A percentile compares a stretch with the other conserved stretches of the same genome.
These are phyloP conservation scores for Scortum barcoo DNA, from an alignment of 2,113 vertebrate species.

Conservation along the genomic window DNA sequence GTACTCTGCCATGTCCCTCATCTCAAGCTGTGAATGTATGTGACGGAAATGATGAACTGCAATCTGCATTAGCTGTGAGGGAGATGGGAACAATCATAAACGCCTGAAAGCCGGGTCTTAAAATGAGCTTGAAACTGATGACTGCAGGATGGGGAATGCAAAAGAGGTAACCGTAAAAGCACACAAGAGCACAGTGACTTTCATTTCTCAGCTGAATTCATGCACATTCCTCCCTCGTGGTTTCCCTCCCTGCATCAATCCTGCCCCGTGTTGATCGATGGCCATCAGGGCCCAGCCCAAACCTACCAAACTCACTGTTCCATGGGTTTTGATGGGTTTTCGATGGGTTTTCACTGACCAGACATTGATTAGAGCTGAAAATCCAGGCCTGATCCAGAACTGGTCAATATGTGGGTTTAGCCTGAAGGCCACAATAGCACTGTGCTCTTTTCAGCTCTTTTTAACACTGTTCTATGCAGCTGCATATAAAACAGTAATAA, in stretches of 20 bases:
- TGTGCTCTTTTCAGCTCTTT: slow-evolving; percentile 24
- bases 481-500: background rate
- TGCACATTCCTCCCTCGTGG: slow-evolving; percentile 2
- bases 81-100: slow-evolving; percentile 43
- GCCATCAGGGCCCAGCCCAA: slow-evolving; percentile 30
- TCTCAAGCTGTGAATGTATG: slow-evolving; percentile 41
- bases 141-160: slow-evolving; percentile 7
- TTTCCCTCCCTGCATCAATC: slow-evolving; percentile 31
- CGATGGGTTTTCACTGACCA: slow-evolving; percentile 38
- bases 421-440: slow-evolving; percentile 27
- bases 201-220: slow-evolving; percentile 32
- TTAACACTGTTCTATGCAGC: slow-evolving; percentile 28
- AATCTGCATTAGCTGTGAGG: slow-evolving; percentile 34
- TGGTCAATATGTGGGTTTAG: slow-evolving; percentile 56
- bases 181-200: too few species aligned
- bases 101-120: background rate
- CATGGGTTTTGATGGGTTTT: too few species aligned
- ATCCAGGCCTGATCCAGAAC: slow-evolving; percentile 57
- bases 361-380: slow-evolving; percentile 57
- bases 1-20: slow-evolving; percentile 46
- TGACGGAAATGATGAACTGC: slow-evolving; percentile 46
- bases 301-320: slow-evolving; percentile 38
- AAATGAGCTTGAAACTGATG: slow-evolving; percentile 26
- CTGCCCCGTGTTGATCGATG: slow-evolving; percentile 35
- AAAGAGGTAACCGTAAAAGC: too few species aligned